Evolutionary conservation across 2,113 vertebrate genomes (phyloP), one percentile per base, ranked within the genome.

Genomic region (Anas platyrhynchos): DNA sequence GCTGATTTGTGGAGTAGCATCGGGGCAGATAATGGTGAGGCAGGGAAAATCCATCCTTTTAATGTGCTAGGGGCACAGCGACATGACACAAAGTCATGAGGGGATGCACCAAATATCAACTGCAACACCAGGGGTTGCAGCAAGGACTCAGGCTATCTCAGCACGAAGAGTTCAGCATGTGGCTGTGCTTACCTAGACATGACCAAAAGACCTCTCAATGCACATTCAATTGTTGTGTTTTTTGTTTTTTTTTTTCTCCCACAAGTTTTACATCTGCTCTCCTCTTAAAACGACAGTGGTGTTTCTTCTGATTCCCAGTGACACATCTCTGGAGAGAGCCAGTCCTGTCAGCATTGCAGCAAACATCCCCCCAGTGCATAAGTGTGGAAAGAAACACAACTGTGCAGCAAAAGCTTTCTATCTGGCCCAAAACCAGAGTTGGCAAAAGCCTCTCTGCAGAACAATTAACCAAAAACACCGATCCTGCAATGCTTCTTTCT

Each of bases 381-480:
- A 68, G 4, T 1, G 11, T 14, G 43, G 43, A 54, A 86, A 76
- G 62, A 92, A 92, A 84, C 5, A 48, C 7, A 59, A 22, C n/a
- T 38, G 16, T 50, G 23, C 16, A 32, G 41, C 15, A 4, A n/a
- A 36, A 80, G 66, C 0, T 69, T 78, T 88, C 55, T 22, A 93
- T 86, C 91, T 63, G 55, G 76, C 76, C 46, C 41, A n/a, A 36
- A 71, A 61, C 36, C 43, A 7, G 62, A 56, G 44, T 23, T 17
- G 86, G 77, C 58, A 85, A 59, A 54, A 94, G 38, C 21, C 69
- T 83, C 62, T 86, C 74, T 79, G 48, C 71, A 84, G 62, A 92
- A 89, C 58, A 92, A 81, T 79, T 93, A 92, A 58, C 54, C 86
- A 83, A 92, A 88, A 93, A 31, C 34, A 65, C 38, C 21, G 16